Evolutionary conservation across 2,113 vertebrate genomes (phyloP).

Genomic region (Equus quagga): DNA sequence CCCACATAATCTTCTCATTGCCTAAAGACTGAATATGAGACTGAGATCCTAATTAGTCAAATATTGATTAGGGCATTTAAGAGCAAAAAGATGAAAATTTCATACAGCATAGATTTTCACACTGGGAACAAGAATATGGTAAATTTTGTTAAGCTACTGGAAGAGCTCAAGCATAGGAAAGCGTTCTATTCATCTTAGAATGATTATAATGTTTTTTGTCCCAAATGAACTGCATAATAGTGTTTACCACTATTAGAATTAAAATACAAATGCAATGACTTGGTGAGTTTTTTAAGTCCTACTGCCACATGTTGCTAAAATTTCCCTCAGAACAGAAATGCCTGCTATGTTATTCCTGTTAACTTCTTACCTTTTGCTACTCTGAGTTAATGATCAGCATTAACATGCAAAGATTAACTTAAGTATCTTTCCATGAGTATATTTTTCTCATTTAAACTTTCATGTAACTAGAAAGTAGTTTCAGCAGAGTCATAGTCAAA

Average conservation of each 20-base stretch:
- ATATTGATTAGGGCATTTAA: background rate
- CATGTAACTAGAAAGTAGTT: background rate
- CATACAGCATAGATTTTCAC: background rate
- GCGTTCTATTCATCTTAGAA: background rate
- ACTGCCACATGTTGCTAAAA: background rate
- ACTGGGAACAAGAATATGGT: background rate
- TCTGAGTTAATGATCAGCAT: constrained; percentile 3
- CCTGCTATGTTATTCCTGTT: background rate
- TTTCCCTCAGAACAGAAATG: background rate
- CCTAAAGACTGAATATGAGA: background rate
- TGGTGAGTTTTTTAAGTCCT: background rate
- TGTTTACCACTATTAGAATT: background rate
- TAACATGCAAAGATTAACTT: background rate
- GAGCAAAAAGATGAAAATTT: background rate
- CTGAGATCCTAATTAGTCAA: background rate
- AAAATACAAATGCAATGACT: background rate
- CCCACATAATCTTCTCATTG: background rate
- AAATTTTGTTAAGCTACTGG: background rate
- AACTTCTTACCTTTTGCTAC: background rate
- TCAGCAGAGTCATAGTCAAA: background rate
- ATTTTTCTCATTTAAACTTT: constrained; percentile 10
- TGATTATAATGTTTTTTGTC: background rate
- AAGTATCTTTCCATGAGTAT: background rate
- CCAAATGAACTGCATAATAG: background rate
- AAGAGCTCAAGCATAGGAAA: background rate